Evolutionary conservation across 2,888 invertebrate species (phyloP).

Genomic region (Tetranychus truncatus): DNA sequence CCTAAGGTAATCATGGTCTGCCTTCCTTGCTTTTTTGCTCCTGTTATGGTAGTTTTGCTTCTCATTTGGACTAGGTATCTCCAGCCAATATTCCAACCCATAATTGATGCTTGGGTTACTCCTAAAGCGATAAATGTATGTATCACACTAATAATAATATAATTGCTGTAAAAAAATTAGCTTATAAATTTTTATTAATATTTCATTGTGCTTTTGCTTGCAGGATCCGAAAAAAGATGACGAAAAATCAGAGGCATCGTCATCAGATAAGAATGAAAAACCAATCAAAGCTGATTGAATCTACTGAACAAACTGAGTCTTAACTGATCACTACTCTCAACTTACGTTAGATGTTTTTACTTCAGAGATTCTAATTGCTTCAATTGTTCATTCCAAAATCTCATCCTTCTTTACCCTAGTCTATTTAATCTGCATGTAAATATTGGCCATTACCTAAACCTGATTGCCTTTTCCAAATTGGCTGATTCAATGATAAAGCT

Average conservation of each 20-base stretch:
- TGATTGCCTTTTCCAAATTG: no score
- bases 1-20: slow-evolving; percentile 22
- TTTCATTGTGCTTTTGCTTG: background rate
- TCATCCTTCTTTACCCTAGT: no score
- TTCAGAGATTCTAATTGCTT: no score
- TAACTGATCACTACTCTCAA: no score
- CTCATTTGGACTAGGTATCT: slow-evolving; percentile 12
- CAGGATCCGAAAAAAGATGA: background rate
- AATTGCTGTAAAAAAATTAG: background rate
- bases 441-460: no score
- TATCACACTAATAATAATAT: background rate
- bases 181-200: background rate
- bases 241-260: background rate
- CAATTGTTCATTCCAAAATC: no score
- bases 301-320: no score
- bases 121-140: background rate
- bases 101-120: background rate
- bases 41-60: slow-evolving; percentile 32
- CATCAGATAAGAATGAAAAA: background rate
- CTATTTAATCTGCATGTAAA: no score
- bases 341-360: no score
- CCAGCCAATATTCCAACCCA: slow-evolving; percentile 4
- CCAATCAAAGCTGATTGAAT: background rate
- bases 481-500: no score
- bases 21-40: slow-evolving; percentile 20